phyloP scores from a whole-genome alignment of 2,113 vertebrate genomes.

The Ivindomyrus marchei region DNA sequence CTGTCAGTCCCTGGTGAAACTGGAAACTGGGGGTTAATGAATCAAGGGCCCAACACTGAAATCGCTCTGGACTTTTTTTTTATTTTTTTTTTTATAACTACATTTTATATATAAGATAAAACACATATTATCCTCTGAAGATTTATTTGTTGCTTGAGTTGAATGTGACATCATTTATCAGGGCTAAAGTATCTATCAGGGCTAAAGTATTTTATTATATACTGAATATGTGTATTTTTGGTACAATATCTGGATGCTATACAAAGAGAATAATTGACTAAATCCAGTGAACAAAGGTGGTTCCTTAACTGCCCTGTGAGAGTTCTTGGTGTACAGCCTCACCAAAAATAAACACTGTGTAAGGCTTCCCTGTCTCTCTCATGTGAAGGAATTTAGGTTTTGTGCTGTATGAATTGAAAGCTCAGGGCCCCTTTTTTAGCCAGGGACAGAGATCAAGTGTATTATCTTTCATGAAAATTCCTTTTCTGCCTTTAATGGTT shows the following conservation, averaged over 20 bases:
- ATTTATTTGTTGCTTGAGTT: background rate
- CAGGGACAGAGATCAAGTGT: background rate
- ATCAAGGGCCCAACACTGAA: background rate
- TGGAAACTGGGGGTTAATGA: background rate
- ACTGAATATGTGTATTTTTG: background rate
- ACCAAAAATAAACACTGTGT: background rate
- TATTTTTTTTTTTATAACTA: background rate
- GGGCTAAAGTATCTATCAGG: background rate
- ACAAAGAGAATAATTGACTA: background rate
- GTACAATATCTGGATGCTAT: background rate
- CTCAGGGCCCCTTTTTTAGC: background rate
- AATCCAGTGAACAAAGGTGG: background rate
- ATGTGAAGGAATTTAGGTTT: background rate
- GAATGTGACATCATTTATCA: background rate
- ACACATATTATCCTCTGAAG: background rate
- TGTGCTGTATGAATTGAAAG: background rate
- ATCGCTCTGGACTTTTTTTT: background rate
- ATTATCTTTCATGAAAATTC: background rate
- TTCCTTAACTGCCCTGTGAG: background rate
- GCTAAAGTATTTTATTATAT: background rate
- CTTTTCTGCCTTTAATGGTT: constrained; percentile 8
- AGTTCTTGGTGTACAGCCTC: background rate
- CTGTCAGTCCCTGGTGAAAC: background rate
- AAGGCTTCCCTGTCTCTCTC: background rate
- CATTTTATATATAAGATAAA: background rate